Conservation (phyloP, 2,797 vertebrate species). For the Cossypha polioptera region DNA sequence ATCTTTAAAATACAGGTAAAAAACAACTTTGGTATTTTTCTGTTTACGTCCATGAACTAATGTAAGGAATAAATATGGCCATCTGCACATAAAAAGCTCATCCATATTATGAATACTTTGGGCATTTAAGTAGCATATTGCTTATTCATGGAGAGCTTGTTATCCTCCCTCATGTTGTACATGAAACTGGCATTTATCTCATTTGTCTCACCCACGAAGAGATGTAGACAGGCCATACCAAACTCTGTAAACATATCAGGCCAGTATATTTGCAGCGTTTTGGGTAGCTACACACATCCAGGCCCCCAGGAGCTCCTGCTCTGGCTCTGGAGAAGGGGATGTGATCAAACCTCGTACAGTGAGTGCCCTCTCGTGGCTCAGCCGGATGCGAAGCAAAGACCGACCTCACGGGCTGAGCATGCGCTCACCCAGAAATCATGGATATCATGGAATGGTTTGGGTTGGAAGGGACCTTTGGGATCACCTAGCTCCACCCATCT, state of each 20-base stretch:
- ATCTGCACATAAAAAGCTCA: neutral
- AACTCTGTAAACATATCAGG: neutral
- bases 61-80: neutral
- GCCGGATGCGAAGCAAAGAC: neutral
- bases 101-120: neutral
- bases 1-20: neutral
- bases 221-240: neutral
- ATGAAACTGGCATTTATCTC: neutral
- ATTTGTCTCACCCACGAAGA: neutral
- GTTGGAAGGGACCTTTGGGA: neutral
- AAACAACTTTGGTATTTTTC: neutral
- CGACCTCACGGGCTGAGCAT: accelerated
- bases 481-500: neutral
- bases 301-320: neutral
- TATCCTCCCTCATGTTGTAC: neutral
- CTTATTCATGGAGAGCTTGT: neutral
- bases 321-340: neutral
- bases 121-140: neutral
- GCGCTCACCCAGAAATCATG: neutral
- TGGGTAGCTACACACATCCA: neutral
- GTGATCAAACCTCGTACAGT: neutral
- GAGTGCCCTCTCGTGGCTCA: conserved; percentile 56
- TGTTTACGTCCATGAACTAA: neutral
- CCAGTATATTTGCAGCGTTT: neutral
- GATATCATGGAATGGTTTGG: neutral